Conservation (phyloP, 1,140 invertebrate species). For the Aleiodes sp. region DNA sequence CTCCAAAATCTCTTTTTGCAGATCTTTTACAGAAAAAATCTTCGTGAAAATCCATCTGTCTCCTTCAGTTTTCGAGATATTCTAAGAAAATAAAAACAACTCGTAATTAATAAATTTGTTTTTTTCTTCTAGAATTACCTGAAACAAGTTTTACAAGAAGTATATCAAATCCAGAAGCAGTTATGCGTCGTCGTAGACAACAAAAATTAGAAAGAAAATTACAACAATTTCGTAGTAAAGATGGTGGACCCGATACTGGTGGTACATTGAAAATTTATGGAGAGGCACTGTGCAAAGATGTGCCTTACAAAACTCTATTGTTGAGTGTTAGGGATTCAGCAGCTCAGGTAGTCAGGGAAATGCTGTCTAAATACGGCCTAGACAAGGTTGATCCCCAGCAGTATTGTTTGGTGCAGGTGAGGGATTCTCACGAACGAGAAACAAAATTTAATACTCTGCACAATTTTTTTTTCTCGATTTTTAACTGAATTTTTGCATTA, state of each 20-base stretch:
- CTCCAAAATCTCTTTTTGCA: too few species aligned
- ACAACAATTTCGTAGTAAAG: slow-evolving; percentile 93
- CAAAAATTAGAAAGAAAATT: slow-evolving; percentile 97
- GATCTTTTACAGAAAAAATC: too few species aligned
- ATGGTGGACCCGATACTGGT: slow-evolving; percentile 92
- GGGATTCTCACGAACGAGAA: slow-evolving; percentile 25
- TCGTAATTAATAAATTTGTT: neutral
- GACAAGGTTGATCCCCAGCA: slow-evolving; percentile 87
- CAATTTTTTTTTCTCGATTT: neutral
- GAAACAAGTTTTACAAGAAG: slow-evolving; percentile 98
- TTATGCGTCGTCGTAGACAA: slow-evolving; percentile 96
- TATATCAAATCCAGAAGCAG: slow-evolving; percentile 99
- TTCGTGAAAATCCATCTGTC: too few species aligned
- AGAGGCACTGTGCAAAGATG: slow-evolving; percentile 93
- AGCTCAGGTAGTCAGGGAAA: slow-evolving; percentile 91
- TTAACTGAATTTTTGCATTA: neutral
- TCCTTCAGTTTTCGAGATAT: too few species aligned
- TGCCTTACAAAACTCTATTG: slow-evolving; percentile 97
- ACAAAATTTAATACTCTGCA: neutral
- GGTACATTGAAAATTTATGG: slow-evolving; percentile 99
- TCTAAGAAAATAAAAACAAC: too few species aligned
- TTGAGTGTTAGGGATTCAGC: slow-evolving; percentile 93
- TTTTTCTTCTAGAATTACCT: slow-evolving; percentile 81
- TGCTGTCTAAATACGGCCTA: slow-evolving; percentile 96
- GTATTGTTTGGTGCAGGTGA: slow-evolving; percentile 95